Conservation (phyloP, 2,888 invertebrate genomes). For the Scaeva pyrastri region DNA sequence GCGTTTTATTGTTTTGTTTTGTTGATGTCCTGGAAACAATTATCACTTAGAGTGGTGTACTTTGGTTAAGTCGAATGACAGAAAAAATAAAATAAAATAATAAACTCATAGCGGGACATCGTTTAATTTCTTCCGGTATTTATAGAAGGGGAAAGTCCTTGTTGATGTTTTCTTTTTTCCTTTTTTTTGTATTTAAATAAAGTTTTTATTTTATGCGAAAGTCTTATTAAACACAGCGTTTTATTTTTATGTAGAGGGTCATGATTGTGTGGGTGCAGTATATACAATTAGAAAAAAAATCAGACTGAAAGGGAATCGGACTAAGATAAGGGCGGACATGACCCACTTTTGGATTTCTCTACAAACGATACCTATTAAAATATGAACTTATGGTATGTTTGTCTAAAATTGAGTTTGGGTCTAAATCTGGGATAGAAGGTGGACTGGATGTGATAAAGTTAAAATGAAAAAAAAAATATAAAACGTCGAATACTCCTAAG, state of each 20-base stretch:
- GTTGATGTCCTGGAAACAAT: constrained; percentile 66
- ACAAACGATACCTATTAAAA: neutral
- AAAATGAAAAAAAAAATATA: constrained; percentile 27
- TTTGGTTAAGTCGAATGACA: constrained; percentile 38
- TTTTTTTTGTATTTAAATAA: constrained; percentile 40
- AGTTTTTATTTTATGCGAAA: constrained; percentile 8
- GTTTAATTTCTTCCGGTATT: constrained; percentile 48
- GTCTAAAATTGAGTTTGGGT: neutral
- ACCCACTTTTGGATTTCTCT: constrained; percentile 54
- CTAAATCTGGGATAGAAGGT: constrained; percentile 41
- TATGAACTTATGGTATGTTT: neutral
- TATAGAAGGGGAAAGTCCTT: constrained; percentile 33
- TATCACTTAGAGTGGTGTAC: constrained; percentile 58
- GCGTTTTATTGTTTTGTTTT: constrained; percentile 56
- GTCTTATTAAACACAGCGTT: too few species aligned
- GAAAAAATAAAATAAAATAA: constrained; percentile 40
- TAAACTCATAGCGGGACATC: constrained; percentile 54
- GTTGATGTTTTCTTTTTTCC: neutral
- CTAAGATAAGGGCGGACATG: constrained; percentile 43
- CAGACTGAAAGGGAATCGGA: constrained; percentile 50
- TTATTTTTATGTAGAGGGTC: neutral
- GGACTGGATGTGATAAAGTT: neutral
- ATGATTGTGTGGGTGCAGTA: constrained; percentile 16
- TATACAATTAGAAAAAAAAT: constrained; percentile 56
- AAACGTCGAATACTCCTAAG: too few species aligned